These are phyloP conservation scores for Grantiella picta DNA, from an alignment of 2,113 vertebrate genomes.

Conservation along the genomic window DNA sequence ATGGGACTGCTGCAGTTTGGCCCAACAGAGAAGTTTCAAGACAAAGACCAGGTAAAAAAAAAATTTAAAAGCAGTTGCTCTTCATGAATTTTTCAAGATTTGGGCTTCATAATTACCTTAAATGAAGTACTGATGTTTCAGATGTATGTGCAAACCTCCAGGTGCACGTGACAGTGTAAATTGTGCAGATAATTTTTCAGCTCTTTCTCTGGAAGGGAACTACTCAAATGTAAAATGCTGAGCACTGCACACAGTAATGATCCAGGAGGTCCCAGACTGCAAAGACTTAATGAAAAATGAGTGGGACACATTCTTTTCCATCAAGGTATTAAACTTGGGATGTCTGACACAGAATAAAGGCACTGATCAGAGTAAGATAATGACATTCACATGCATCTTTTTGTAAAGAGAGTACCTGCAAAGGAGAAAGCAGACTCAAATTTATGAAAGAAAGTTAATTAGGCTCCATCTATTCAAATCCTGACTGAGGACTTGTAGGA, in stretches of 20 bases:
- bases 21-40: slow-evolving; percentile 89
- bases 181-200: neutral
- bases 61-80: neutral
- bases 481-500: neutral
- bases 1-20: slow-evolving; percentile 95
- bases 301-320: neutral
- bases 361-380: neutral
- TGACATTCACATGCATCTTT: neutral
- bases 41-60: slow-evolving; percentile 90
- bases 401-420: neutral
- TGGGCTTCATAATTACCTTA: neutral
- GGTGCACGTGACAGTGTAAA: neutral
- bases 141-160: neutral
- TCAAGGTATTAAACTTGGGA: neutral
- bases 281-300: neutral
- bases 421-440: neutral
- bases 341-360: neutral
- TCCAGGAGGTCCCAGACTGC: neutral
- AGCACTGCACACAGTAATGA: neutral
- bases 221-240: neutral
- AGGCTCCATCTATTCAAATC: neutral
- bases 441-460: neutral
- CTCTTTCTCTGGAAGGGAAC: neutral
- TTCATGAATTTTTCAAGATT: neutral
- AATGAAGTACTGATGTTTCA: neutral